Evolutionary conservation across 1,140 invertebrate genomes (phyloP).

Genomic region (Orussus abietinus): DNA sequence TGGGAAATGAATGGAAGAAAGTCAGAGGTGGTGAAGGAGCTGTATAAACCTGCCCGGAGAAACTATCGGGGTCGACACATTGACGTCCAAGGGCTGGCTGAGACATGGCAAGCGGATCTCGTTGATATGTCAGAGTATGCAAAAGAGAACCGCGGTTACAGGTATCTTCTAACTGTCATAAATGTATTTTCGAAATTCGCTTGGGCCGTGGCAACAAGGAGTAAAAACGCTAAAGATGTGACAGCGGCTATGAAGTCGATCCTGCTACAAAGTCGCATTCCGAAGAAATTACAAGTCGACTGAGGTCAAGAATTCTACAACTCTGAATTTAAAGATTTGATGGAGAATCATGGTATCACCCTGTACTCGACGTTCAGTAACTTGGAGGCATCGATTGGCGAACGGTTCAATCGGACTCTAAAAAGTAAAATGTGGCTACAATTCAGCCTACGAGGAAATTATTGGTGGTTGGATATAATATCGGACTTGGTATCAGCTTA

Average conservation of each 20-base stretch:
- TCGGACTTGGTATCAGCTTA: background rate
- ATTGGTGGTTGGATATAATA: conserved; percentile 8
- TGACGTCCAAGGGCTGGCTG: conserved; percentile 3
- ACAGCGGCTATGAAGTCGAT: conserved; percentile 1
- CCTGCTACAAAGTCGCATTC: background rate
- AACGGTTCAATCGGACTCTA: conserved; percentile 8
- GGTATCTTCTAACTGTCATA: conserved; percentile 11
- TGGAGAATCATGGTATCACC: conserved; percentile 4
- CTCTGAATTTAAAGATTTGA: conserved; percentile 7
- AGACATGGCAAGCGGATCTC: background rate
- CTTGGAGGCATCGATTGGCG: too few species aligned
- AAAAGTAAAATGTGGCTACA: conserved; percentile 4
- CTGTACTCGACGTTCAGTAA: conserved; percentile 12
- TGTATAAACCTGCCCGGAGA: conserved; percentile 3
- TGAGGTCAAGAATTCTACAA: conserved; percentile 13
- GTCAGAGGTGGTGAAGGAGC: conserved; percentile 1
- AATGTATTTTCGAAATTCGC: conserved; percentile 15
- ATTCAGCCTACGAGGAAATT: conserved; percentile 2
- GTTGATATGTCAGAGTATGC: background rate
- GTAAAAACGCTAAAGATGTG: conserved; percentile 21
- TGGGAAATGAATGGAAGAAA: too few species aligned
- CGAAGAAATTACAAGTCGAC: conserved; percentile 13
- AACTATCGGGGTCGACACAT: conserved; percentile 12
- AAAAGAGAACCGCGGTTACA: conserved; percentile 1
- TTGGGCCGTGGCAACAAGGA: conserved; percentile 26